These are phyloP conservation scores for Agrilus cyanescens DNA, from an alignment of 2,888 invertebrate genomes.

Conservation along the genomic window DNA sequence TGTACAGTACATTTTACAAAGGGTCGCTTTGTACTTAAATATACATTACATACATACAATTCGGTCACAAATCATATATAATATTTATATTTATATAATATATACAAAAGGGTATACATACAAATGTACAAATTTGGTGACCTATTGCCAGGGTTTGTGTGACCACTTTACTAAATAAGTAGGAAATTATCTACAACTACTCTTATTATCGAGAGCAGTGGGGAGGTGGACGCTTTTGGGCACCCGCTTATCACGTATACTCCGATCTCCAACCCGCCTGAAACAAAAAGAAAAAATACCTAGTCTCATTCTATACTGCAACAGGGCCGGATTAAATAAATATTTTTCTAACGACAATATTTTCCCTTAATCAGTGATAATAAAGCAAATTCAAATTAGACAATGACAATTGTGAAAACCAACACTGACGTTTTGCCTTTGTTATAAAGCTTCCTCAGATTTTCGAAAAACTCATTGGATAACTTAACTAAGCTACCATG, in stretches of 20 bases:
- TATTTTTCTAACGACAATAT: too few relatives aligned
- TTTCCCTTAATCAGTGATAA: too few relatives aligned
- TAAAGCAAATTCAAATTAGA: too few relatives aligned
- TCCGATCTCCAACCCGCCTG: conserved; percentile 89
- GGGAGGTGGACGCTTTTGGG: background rate
- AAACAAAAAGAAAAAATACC: conserved; percentile 35
- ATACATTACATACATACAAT: conserved; percentile 23
- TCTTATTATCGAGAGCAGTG: conserved; percentile 1
- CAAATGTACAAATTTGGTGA: conserved; percentile 22
- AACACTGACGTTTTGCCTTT: too few relatives aligned
- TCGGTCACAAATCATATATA: conserved; percentile 24
- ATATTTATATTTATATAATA: conserved; percentile 13
- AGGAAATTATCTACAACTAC: conserved; percentile 12
- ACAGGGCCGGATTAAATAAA: too few relatives aligned
- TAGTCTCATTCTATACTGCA: too few relatives aligned
- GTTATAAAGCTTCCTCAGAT: too few relatives aligned
- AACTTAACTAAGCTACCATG: too few relatives aligned
- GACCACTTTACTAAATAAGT: conserved; percentile 21
- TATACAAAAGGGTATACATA: conserved; percentile 11
- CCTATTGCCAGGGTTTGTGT: conserved; percentile 18
- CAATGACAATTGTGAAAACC: too few relatives aligned
- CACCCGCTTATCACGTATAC: conserved; percentile 72
- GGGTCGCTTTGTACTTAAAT: conserved; percentile 35
- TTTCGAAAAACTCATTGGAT: too few relatives aligned
- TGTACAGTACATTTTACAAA: conserved; percentile 33